Percentiles rank a stretch among this genome's conserved stretches.
Evolutionary conservation across 1,140 invertebrate genomes (phyloP).

Genomic region (Drosophila oshimai): DNA sequence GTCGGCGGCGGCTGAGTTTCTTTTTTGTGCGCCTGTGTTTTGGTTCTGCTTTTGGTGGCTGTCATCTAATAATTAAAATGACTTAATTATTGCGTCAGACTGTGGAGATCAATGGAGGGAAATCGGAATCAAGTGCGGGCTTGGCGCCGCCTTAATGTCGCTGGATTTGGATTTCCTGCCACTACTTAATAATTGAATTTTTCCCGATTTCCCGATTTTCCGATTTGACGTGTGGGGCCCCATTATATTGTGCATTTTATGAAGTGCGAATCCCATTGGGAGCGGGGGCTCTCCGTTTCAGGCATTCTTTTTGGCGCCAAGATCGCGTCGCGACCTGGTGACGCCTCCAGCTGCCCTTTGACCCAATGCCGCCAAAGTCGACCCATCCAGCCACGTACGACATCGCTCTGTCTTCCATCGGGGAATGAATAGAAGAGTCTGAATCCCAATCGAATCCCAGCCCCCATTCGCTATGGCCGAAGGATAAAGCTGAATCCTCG

Average conservation of each 20-base stretch:
- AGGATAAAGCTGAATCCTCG: constrained; percentile 41
- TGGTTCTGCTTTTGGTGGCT: constrained; percentile 50
- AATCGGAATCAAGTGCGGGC: constrained; percentile 52
- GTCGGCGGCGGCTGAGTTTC: constrained; percentile 12
- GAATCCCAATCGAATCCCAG: constrained; percentile 21
- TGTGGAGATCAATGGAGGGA: constrained; percentile 49
- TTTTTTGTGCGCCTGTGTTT: constrained; percentile 22
- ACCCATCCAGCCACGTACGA: constrained; percentile 49
- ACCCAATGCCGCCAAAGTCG: constrained; percentile 55
- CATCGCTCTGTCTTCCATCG: constrained; percentile 47
- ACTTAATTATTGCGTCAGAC: constrained; percentile 81
- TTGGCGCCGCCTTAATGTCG: constrained; percentile 52
- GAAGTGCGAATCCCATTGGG: constrained; percentile 68
- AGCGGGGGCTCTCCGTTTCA: not conserved
- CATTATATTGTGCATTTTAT: constrained; percentile 73
- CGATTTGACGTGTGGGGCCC: not conserved
- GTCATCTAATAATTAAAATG: constrained; percentile 80
- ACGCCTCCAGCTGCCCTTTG: constrained; percentile 73
- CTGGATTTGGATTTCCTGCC: constrained; percentile 68
- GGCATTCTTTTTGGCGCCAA: constrained; percentile 64
- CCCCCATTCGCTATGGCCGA: constrained; percentile 65
- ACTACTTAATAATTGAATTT: constrained; percentile 35
- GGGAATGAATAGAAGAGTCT: not conserved
- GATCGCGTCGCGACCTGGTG: constrained; percentile 48
- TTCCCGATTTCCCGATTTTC: not conserved